Base-by-base conservation (phyloP, 2,797 vertebrate genomes). In the Cryptoprocta ferox region DNA sequence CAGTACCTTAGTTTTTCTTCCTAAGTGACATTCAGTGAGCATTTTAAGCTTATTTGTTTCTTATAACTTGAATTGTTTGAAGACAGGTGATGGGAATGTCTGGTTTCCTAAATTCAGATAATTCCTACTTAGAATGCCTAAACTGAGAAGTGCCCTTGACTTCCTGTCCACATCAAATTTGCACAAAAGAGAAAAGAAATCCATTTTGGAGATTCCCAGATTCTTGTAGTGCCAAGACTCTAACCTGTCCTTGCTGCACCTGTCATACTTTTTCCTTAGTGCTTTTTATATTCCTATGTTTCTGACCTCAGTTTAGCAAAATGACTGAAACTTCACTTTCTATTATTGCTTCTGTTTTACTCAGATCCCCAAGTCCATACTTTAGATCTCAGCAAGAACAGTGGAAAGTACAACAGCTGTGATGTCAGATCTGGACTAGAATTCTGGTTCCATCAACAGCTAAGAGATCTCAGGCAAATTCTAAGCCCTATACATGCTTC, bases 11-110 rank as follows among this genome's bases (percentile, higher is more conserved):
- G 24, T 61, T 93, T 61, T 89, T 82, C 26, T 66, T 95, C 48
- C 53, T 94, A 89, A 95, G 37, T 79, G 70, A 89, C 30, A 59
- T 65, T 95, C 59, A 81, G 24, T 75, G 28, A 81, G 76, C 19
- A 65, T 94, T 96, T 87, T 95, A 73, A 89, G 81, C 61, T 85
- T 86, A 89, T 71, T 93, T 96, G n/a, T 87, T 66, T 91, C 28
- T 95, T 7, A 56, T 35, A 28, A 89, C 42, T 48, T 94, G 35
- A 89, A 71, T 50, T 89, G 32, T 93, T 76, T 91, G 26, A 94
- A 85, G 78, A 89, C 4, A 96, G 39, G 28, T 61, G 6, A 66
- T 79, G 19, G 73, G 48, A 95, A 83, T 30, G 32, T 61, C 66
- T 79, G 30, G 45, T 78, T 80, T 73, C 4, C 53, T 90, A 91